Conservation (phyloP, 64 coral and sea anemone species). For the Pocillopora damicornis region DNA sequence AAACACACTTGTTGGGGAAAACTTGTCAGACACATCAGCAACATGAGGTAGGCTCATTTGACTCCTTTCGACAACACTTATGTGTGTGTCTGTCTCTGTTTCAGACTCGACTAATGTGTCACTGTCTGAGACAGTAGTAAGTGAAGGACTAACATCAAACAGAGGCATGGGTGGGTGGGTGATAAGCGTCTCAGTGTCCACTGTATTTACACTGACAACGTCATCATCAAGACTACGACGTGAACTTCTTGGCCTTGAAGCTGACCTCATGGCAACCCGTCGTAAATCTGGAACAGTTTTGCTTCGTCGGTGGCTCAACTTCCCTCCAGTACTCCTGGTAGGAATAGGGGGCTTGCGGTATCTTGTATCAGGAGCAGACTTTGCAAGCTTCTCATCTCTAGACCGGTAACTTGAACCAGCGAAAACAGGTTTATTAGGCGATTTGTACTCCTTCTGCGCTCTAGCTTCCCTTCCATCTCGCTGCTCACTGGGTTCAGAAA, state of each 20-base stretch:
- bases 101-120: slow-evolving; percentile 79
- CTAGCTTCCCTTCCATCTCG: not conserved
- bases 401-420: slow-evolving; percentile 34
- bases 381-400: slow-evolving; percentile 21
- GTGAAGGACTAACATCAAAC: slow-evolving; percentile 86
- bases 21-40: slow-evolving; percentile 16
- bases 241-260: slow-evolving; percentile 13
- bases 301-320: slow-evolving; percentile 53
- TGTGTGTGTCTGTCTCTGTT: slow-evolving; percentile 55
- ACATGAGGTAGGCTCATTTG: not conserved
- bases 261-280: slow-evolving; percentile 26
- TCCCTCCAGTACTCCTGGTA: slow-evolving; percentile 28
- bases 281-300: slow-evolving; percentile 82
- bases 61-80: not conserved
- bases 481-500: not conserved
- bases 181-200: slow-evolving; percentile 77
- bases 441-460: not conserved
- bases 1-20: slow-evolving; percentile 77
- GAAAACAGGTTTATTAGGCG: slow-evolving; percentile 9
- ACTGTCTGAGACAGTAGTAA: slow-evolving; percentile 91
- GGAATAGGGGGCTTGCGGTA: slow-evolving; percentile 65
- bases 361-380: not conserved
- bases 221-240: slow-evolving; percentile 88
- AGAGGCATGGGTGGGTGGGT: slow-evolving; percentile 87
- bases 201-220: slow-evolving; percentile 59